Evolutionary conservation across 2,888 invertebrate genomes (phyloP).

Genomic region (Poecilobothrus nobilitatus): DNA sequence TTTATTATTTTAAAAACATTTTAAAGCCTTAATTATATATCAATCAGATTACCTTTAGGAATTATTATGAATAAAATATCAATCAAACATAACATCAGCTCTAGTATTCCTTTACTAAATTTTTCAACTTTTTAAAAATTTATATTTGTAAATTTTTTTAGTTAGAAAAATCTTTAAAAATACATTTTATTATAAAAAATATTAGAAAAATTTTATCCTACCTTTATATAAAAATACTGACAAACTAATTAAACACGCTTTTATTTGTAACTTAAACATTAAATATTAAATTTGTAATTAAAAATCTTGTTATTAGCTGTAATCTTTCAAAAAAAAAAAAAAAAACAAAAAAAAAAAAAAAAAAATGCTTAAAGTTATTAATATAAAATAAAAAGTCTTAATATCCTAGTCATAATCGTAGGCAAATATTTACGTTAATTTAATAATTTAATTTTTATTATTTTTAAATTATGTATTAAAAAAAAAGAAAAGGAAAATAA

Average conservation of each 20-base stretch:
- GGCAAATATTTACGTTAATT: not conserved
- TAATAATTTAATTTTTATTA: not conserved
- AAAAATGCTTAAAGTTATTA: not conserved
- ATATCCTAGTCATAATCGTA: slow-evolving; percentile 2
- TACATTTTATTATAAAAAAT: not conserved
- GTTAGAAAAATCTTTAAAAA: not conserved
- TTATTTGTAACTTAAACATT: not conserved
- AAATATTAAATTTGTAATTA: not conserved
- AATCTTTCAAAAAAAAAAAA: not conserved
- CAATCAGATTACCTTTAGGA: too few relatives aligned
- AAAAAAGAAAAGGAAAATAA: not conserved
- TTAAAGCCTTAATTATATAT: too few relatives aligned
- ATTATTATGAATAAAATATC: too few relatives aligned
- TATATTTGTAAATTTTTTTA: not conserved
- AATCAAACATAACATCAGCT: too few relatives aligned
- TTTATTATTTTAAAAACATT: too few relatives aligned
- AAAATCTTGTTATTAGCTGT: not conserved
- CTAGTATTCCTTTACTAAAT: too few relatives aligned
- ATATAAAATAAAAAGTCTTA: not conserved
- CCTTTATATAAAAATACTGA: not conserved
- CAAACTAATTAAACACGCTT: not conserved
- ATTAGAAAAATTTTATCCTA: not conserved
- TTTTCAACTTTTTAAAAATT: too few relatives aligned
- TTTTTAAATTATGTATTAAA: not conserved
- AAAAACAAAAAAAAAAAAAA: too few relatives aligned